Evolutionary conservation across 2,797 vertebrate genomes (phyloP), one percentile per base, ranked within the genome.

Genomic region (Zenarchopterus dispar): DNA sequence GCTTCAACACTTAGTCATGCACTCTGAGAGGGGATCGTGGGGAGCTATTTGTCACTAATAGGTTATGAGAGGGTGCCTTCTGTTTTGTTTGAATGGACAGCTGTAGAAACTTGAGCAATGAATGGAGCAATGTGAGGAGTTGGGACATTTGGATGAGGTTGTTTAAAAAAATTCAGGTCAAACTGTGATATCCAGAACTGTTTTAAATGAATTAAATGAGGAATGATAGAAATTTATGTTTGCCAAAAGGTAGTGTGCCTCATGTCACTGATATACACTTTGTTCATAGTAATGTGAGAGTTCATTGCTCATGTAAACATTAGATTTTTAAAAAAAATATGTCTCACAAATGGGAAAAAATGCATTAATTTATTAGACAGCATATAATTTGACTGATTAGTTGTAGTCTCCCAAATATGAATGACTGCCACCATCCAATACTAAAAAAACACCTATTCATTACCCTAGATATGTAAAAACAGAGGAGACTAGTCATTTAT

Each of bases 21-120:
- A 84, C 85, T 88, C 86, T 88, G 73, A 62, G 61, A 58, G 42
- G 42, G 76, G 85, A 88, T 88, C 89, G 86, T 2, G 4, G 48
- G 47, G 11, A 81, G 75, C 71, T 73, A 87, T 86, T 81, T 75
- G 58, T 70, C 67, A 56, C 82, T 87, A 87, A 88, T 86, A 79
- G 73, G 63, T 82, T 85, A 79, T 85, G 79, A 91, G 88, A 76
- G 82, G 72, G 62, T 13, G 56, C 85, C 77, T 84, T 87, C 84
- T 88, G 87, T 88, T 81, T n/a, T 84, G 80, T 70, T 13, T 39
- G 39, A 72, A 55, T 0, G 50, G 82, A 88, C 86, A 87, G 87
- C 87, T 87, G 86, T 42, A 74, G 85, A 87, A 91, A 88, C 67
- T 48, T 70, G 84, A 86, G 62, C 77, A 71, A 63, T 69, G 80